Evolutionary conservation across 1,140 invertebrate species (phyloP).

Genomic region (Sipha flava): DNA sequence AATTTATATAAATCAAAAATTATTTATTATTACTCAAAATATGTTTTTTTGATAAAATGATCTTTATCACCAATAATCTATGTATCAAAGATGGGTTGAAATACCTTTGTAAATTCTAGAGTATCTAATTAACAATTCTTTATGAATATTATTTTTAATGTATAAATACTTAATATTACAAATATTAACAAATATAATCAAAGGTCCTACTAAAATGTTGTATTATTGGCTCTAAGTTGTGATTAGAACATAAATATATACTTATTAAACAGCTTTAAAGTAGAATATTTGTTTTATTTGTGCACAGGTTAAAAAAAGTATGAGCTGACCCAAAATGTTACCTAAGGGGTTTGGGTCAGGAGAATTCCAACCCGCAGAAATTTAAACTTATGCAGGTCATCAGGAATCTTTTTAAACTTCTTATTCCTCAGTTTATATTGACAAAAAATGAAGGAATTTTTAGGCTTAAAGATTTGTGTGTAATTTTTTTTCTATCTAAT

Average conservation of each 20-base stretch:
- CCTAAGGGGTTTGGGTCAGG: conserved; percentile 20
- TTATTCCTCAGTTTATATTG: conserved; percentile 21
- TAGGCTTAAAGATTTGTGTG: conserved; percentile 12
- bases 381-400: conserved; percentile 19
- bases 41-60: too few species aligned
- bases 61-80: too few species aligned
- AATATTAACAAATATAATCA: too few species aligned
- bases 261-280: background rate
- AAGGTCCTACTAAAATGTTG: background rate
- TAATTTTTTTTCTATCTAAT: conserved; percentile 24
- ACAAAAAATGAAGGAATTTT: background rate
- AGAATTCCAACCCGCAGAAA: conserved; percentile 30
- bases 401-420: conserved; percentile 21
- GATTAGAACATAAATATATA: background rate
- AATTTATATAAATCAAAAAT: too few species aligned
- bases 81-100: too few species aligned
- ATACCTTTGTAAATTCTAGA: too few species aligned
- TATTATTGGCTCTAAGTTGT: conserved; percentile 12
- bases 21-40: too few species aligned
- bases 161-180: too few species aligned
- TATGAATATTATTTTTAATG: too few species aligned
- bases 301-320: conserved; percentile 30
- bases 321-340: conserved; percentile 24
- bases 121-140: too few species aligned
- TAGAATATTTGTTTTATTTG: conserved; percentile 29